Evolutionary conservation across 2,797 vertebrate species (phyloP), one percentile per base, ranked within the genome.

Genomic region (Scleropages formosus): DNA sequence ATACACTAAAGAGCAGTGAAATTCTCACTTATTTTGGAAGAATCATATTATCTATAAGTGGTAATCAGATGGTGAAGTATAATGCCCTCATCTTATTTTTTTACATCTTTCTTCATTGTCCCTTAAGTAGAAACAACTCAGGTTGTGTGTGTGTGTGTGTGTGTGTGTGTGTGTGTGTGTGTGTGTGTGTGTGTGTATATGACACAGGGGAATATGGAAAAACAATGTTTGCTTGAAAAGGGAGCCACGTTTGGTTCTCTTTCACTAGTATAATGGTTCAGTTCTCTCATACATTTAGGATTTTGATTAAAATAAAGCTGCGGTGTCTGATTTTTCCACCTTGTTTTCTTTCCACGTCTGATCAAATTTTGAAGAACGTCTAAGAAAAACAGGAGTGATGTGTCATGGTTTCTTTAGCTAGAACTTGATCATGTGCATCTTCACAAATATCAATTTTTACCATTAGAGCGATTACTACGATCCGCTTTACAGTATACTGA

Each of bases 221-320:
- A 69, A 64, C 47, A 20, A 39, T 67, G 68, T 72, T 60, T 31
- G 20, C 59, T 22, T 73, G 47, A 9, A 46, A 44, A 61, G 18
- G 47, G 39, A 20, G 61, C n/a, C 31, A 47, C 12, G 13, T 61
- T 59, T 62, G 27, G 71, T 62, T 62, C 58, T 62, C 58, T 73
- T 61, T 73, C 18, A 60, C 73, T 73, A 61, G n/a, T 62, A 18
- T 46, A 47, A 20, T 73, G 58, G 58, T 69, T 73, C 44, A 18
- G 44, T 69, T 62, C 20, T 66, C 20, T 59, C 63, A 71, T 67
- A 61, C 73, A 58, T 31, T 70, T 76, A 71, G 20, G 26, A 76
- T 46, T n/a, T 78, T 65, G 62, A 47, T 65, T 74, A n/a, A 67
- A 77, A 77, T 77, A 77, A 78, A 78, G 77, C 69, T 74, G 72